Evolutionary conservation across 2,113 vertebrate genomes (phyloP).

Genomic region (Chionomys nivalis): DNA sequence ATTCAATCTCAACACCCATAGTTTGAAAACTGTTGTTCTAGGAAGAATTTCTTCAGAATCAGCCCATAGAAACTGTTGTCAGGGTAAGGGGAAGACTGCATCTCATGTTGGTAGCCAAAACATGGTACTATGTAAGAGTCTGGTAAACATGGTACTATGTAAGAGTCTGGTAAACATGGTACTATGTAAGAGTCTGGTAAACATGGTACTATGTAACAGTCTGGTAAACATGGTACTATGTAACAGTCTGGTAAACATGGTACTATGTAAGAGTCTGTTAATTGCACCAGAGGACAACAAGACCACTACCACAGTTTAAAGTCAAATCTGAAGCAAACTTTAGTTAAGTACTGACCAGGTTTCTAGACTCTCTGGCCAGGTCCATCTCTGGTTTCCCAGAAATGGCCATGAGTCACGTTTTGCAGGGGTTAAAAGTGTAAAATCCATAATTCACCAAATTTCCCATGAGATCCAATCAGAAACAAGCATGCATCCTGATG

Average conservation of each 20-base stretch:
- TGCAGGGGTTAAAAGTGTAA: neutral
- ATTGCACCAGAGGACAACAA: neutral
- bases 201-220: neutral
- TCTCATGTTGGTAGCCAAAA: too few species aligned
- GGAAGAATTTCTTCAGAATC: neutral
- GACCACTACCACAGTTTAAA: neutral
- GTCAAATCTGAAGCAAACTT: neutral
- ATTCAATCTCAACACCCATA: too few species aligned
- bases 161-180: neutral
- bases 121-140: neutral
- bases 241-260: too few species aligned
- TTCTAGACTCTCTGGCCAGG: neutral
- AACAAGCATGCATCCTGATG: neutral
- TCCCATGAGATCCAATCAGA: neutral
- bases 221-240: neutral
- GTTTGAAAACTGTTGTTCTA: neutral
- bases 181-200: neutral
- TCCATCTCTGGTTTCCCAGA: neutral
- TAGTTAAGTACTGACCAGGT: neutral
- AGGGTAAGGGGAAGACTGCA: too few species aligned
- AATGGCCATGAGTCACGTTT: neutral
- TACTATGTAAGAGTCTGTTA: neutral
- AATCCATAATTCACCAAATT: neutral
- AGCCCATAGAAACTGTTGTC: neutral
- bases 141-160: neutral